Conservation (phyloP, 2,797 vertebrate species). For the Alfaro cultratus region DNA sequence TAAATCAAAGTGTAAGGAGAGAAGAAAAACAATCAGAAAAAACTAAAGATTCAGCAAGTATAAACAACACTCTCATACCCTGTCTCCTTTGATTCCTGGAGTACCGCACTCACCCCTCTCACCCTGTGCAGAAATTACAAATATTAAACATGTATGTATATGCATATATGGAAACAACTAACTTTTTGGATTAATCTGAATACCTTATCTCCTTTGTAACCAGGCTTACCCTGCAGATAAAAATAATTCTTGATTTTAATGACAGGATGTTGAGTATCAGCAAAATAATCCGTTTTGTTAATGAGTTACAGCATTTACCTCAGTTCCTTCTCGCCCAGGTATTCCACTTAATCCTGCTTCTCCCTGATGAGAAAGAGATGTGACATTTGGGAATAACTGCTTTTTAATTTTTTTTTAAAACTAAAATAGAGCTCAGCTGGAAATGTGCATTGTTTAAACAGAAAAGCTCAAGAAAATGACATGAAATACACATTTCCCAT, state of each 20-base stretch:
- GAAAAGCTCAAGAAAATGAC: neutral
- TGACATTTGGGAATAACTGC: neutral
- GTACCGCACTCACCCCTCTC: slow-evolving; percentile 91
- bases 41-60: slow-evolving; percentile 1
- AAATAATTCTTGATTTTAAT: slow-evolving; percentile 16
- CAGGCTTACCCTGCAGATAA: slow-evolving; percentile 86
- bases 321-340: slow-evolving; percentile 85
- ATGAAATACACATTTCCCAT: neutral
- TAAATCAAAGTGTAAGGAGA: slow-evolving; percentile 14
- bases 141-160: neutral
- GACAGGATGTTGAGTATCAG: neutral
- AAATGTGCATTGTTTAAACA: neutral
- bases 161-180: neutral
- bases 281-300: slow-evolving; percentile 12
- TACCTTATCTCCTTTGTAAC: slow-evolving; percentile 93
- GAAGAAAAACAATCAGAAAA: neutral
- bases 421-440: neutral
- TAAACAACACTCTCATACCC: slow-evolving; percentile 70
- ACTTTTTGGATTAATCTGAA: neutral
- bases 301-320: slow-evolving; percentile 76
- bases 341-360: slow-evolving; percentile 88
- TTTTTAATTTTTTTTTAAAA: neutral
- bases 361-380: slow-evolving; percentile 77
- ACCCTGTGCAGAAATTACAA: slow-evolving; percentile 77
- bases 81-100: slow-evolving; percentile 92